phyloP scores from a whole-genome alignment of 2,797 vertebrate genomes.

The Iguana delicatissima region DNA sequence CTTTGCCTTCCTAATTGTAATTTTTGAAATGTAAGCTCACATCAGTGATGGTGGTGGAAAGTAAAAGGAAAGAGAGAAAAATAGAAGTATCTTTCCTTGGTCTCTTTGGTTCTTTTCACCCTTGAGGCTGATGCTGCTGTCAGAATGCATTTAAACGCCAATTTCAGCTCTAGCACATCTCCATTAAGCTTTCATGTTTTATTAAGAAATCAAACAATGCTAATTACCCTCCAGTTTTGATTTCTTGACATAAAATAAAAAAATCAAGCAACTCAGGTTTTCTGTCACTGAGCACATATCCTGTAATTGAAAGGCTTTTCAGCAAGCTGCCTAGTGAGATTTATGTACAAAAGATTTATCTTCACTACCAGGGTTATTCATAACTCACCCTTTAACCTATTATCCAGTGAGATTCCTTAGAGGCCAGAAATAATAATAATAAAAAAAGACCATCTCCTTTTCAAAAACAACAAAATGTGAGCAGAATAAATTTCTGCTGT shows the following conservation, averaged over 20 bases:
- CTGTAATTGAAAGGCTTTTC: slow-evolving; percentile 45
- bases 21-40: background rate
- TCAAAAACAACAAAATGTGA: slow-evolving; percentile 40
- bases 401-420: slow-evolving; percentile 48
- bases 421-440: slow-evolving; percentile 35
- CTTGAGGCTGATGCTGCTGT: slow-evolving; percentile 41
- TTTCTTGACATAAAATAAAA: slow-evolving; percentile 29
- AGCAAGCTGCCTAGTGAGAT: slow-evolving; percentile 12
- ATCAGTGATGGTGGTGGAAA: background rate
- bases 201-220: slow-evolving; percentile 61
- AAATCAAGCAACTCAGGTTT: slow-evolving; percentile 37
- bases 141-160: background rate
- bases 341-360: slow-evolving; percentile 57
- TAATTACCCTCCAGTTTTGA: slow-evolving; percentile 47
- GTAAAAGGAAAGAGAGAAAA: background rate
- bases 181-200: slow-evolving; percentile 52
- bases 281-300: background rate
- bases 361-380: slow-evolving; percentile 18
- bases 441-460: slow-evolving; percentile 29
- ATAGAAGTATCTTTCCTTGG: background rate
- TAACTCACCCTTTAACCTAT: slow-evolving; percentile 50
- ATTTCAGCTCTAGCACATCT: slow-evolving; percentile 8
- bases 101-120: slow-evolving; percentile 17
- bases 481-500: slow-evolving; percentile 33
- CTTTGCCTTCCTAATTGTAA: background rate